Percentiles rank a stretch among this genome's conserved stretches.
These are phyloP conservation scores for Ciconia maguari DNA, from an alignment of 2,113 vertebrate species.

Conservation along the genomic window DNA sequence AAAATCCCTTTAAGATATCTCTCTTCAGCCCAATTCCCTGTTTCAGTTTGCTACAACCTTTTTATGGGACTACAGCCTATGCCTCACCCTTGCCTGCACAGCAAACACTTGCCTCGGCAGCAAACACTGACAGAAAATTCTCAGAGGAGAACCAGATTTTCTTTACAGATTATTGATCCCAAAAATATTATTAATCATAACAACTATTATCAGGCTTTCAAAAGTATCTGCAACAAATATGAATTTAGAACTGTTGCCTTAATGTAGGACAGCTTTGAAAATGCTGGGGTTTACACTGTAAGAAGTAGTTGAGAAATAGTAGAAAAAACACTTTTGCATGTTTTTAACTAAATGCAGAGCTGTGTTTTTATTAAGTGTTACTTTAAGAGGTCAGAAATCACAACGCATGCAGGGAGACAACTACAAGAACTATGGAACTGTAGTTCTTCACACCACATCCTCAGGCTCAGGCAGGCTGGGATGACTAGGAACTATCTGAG, in stretches of 20 bases:
- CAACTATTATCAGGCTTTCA: not conserved
- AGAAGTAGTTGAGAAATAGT: not conserved
- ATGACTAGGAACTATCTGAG: not conserved
- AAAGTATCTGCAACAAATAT: not conserved
- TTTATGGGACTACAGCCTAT: not conserved
- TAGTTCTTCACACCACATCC: not conserved
- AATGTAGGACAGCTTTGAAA: not conserved
- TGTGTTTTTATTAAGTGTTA: not conserved
- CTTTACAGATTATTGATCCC: not conserved
- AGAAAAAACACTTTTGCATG: not conserved
- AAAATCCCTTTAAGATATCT: not conserved
- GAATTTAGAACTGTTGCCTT: not conserved
- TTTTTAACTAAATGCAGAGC: not conserved
- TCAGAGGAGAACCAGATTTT: not conserved
- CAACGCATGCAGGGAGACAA: rapidly evolving
- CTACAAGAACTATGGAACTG: not conserved
- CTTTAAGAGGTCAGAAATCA: not conserved
- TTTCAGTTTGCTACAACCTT: not conserved
- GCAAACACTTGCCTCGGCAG: not conserved
- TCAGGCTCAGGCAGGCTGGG: not conserved
- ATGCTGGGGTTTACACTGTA: not conserved
- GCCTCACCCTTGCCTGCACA: not conserved
- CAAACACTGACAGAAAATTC: not conserved
- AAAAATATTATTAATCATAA: not conserved
- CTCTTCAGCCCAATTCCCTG: not conserved